Percentiles rank a stretch among this genome's conserved stretches.
phyloP scores from a whole-genome alignment of 53 echinoderm and acorn worm genomes.

The Pentamera pediparva region DNA sequence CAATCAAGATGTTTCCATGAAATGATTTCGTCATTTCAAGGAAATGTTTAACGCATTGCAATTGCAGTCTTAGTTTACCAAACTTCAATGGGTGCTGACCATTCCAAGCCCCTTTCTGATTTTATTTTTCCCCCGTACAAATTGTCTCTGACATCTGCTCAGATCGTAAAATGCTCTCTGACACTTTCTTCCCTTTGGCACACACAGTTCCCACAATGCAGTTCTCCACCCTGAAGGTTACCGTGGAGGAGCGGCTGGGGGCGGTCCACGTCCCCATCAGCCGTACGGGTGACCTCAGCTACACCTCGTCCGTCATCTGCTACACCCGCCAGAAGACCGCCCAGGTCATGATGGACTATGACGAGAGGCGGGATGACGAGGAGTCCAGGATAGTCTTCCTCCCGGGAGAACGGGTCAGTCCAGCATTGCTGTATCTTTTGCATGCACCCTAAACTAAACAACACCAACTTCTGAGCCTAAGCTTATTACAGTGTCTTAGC shows the following conservation, averaged over 20 bases:
- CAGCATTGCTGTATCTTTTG: too few relatives aligned
- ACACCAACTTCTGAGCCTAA: too few relatives aligned
- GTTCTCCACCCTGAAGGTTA: constrained; percentile 65
- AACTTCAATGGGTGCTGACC: not conserved
- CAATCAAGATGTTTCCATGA: not conserved
- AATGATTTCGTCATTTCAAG: too few relatives aligned
- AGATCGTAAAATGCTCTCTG: too few relatives aligned
- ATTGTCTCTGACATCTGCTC: too few relatives aligned
- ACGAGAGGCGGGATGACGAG: constrained; percentile 85
- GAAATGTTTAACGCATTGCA: too few relatives aligned
- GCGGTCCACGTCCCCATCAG: constrained; percentile 83
- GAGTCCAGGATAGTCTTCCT: constrained; percentile 81
- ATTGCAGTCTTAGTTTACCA: too few relatives aligned
- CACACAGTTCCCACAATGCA: constrained; percentile 94
- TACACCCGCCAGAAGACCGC: constrained; percentile 91
- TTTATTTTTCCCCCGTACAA: too few relatives aligned
- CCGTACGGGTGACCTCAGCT: constrained; percentile 84
- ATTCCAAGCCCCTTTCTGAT: not conserved
- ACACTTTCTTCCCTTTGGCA: not conserved
- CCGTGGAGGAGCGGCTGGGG: constrained; percentile 72
- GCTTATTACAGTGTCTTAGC: too few relatives aligned
- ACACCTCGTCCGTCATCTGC: constrained; percentile 84
- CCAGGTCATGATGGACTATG: constrained; percentile 98
- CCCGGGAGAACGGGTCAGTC: constrained; percentile 90
- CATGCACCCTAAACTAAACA: not conserved